phyloP scores from a whole-genome alignment of 2,797 vertebrate genomes.

The Mormyrus hasselquistii region DNA sequence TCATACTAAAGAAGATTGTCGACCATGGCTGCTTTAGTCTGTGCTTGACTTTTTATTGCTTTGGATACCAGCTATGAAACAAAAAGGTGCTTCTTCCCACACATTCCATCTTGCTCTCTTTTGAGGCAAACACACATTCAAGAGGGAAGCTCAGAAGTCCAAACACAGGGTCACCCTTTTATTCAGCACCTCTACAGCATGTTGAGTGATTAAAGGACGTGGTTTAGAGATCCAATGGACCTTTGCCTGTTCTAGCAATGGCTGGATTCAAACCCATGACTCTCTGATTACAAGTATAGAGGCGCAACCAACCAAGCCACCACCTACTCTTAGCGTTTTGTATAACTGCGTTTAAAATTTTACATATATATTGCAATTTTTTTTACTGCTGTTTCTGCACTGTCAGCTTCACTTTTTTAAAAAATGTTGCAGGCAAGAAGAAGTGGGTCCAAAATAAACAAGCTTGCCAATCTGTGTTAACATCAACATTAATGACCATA shows the following conservation, averaged over 20 bases:
- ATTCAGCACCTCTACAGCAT: neutral
- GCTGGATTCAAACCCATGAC: neutral
- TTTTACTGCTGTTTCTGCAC: neutral
- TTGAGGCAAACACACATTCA: neutral
- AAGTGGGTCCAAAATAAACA: neutral
- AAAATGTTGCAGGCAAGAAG: neutral
- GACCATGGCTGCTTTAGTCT: neutral
- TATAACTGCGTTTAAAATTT: neutral
- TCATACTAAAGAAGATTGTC: neutral
- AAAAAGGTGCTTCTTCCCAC: neutral
- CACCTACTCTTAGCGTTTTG: neutral
- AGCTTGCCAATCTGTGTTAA: neutral
- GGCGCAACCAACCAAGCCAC: neutral
- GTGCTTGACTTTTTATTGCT: neutral
- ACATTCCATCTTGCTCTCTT: neutral
- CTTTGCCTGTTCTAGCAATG: neutral
- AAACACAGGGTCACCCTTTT: neutral
- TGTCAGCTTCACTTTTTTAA: neutral
- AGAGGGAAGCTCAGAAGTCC: neutral
- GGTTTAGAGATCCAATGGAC: neutral
- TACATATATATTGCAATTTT: neutral
- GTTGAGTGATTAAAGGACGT: neutral
- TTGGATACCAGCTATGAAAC: neutral
- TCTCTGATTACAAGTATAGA: neutral
- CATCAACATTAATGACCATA: neutral